Conservation (phyloP, 2,888 invertebrate species). For the Copidosoma aretas region DNA sequence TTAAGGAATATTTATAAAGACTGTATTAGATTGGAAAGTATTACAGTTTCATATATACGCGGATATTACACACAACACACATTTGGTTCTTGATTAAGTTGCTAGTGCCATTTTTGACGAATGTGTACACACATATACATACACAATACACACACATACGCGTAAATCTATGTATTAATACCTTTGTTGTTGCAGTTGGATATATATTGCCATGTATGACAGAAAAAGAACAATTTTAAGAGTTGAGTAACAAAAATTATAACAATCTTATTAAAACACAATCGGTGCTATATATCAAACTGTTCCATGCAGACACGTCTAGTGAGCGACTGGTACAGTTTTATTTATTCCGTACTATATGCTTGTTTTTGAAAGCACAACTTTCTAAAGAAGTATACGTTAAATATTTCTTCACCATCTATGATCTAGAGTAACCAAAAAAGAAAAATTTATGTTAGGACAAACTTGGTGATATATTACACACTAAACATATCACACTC, state of each 20-base stretch:
- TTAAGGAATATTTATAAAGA: slow-evolving; percentile 55
- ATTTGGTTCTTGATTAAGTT: slow-evolving; percentile 44
- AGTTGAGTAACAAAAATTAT: slow-evolving; percentile 22
- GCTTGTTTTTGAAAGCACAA: slow-evolving; percentile 40
- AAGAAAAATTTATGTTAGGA: slow-evolving; percentile 27
- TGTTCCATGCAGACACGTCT: slow-evolving; percentile 35
- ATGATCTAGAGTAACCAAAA: slow-evolving; percentile 32
- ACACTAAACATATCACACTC: slow-evolving; percentile 40
- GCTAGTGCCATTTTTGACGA: slow-evolving; percentile 41
- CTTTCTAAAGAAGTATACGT: slow-evolving; percentile 28
- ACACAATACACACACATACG: not conserved
- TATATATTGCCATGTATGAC: slow-evolving; percentile 28
- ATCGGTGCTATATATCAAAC: slow-evolving; percentile 36
- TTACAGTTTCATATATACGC: slow-evolving; percentile 48
- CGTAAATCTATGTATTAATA: slow-evolving; percentile 1
- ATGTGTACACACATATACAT: not conserved
- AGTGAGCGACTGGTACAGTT: slow-evolving; percentile 37
- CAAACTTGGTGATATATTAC: slow-evolving; percentile 40
- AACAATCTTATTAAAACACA: slow-evolving; percentile 30
- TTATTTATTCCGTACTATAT: slow-evolving; percentile 34
- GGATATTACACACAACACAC: slow-evolving; percentile 25
- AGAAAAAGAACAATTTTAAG: slow-evolving; percentile 27
- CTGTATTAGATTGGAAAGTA: slow-evolving; percentile 57
- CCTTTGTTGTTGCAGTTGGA: slow-evolving; percentile 34
- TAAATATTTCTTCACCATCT: slow-evolving; percentile 24